Percentiles rank a stretch among this genome's conserved stretches.
phyloP scores from a whole-genome alignment of 2,797 vertebrate species.

The Holocentrus rufus region DNA sequence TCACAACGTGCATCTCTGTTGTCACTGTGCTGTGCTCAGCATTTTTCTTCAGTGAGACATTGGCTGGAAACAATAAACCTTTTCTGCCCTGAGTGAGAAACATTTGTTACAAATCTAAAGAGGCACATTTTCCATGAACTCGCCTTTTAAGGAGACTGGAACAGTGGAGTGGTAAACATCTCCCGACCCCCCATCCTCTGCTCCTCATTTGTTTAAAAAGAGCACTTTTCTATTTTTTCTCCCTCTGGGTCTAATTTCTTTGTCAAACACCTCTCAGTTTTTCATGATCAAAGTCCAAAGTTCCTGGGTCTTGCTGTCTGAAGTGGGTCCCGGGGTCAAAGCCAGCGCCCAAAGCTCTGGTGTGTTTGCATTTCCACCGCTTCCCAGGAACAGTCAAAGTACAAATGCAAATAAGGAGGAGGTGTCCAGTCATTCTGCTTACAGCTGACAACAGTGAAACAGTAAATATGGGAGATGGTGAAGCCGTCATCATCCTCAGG shows the following conservation, averaged over 20 bases:
- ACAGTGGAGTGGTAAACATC: not conserved
- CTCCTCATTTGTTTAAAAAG: conserved; percentile 10
- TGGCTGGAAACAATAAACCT: conserved; percentile 25
- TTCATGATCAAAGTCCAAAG: too few species aligned
- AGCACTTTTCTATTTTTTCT: not conserved
- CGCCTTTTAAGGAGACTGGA: not conserved
- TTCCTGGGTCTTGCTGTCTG: too few species aligned
- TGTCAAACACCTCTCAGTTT: not conserved
- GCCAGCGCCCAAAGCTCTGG: too few species aligned
- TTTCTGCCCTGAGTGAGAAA: conserved; percentile 25
- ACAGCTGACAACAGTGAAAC: too few species aligned
- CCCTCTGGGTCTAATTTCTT: not conserved
- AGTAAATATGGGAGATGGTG: too few species aligned
- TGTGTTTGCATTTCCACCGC: too few species aligned
- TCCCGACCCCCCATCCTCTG: not conserved
- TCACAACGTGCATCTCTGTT: conserved; percentile 20
- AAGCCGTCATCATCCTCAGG: too few species aligned
- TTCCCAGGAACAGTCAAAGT: too few species aligned
- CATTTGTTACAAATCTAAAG: conserved; percentile 47
- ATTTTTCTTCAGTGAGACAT: conserved; percentile 35
- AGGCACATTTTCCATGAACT: conserved; percentile 29
- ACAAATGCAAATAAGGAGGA: too few species aligned
- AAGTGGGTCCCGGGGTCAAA: too few species aligned
- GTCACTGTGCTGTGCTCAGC: conserved; percentile 17
- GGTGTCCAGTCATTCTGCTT: too few species aligned